Conservation (phyloP, 2,888 invertebrate species). For the Belgica antarctica region DNA sequence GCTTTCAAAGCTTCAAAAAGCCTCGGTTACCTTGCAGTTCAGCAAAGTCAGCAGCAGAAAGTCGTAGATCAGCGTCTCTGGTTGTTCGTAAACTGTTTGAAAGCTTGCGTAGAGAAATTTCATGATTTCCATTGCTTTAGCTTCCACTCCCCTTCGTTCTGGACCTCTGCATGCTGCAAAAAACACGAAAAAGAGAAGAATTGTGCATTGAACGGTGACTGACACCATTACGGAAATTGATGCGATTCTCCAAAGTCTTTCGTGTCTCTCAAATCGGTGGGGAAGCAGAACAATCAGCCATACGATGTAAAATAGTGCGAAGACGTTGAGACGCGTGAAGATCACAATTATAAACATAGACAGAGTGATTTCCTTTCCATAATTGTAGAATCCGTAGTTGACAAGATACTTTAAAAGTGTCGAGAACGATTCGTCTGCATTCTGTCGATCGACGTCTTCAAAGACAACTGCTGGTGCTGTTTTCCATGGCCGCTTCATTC, state of each 20-base stretch:
- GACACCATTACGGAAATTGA: background rate
- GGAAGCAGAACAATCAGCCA: background rate
- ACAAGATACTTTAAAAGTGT: slow-evolving; percentile 63
- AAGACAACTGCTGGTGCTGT: background rate
- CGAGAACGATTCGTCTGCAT: slow-evolving; percentile 62
- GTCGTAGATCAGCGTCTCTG: no score
- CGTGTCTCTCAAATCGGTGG: background rate
- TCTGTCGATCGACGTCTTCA: slow-evolving; percentile 55
- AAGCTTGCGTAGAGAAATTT: no score
- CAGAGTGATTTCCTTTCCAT: slow-evolving; percentile 66
- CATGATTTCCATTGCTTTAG: no score
- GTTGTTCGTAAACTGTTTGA: no score
- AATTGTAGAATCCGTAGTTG: slow-evolving; percentile 72
- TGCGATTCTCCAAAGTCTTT: background rate
- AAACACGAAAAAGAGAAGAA: background rate
- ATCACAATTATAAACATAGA: background rate
- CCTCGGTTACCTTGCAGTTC: no score
- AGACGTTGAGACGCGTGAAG: background rate
- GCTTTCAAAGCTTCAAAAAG: background rate
- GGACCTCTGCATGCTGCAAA: background rate
- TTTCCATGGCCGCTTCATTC: slow-evolving; percentile 56
- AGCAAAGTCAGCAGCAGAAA: no score
- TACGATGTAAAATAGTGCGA: background rate
- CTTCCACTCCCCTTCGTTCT: background rate
- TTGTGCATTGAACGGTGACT: background rate